Conservation (phyloP, 2,888 invertebrate species). For the Lathronympha strigana region DNA sequence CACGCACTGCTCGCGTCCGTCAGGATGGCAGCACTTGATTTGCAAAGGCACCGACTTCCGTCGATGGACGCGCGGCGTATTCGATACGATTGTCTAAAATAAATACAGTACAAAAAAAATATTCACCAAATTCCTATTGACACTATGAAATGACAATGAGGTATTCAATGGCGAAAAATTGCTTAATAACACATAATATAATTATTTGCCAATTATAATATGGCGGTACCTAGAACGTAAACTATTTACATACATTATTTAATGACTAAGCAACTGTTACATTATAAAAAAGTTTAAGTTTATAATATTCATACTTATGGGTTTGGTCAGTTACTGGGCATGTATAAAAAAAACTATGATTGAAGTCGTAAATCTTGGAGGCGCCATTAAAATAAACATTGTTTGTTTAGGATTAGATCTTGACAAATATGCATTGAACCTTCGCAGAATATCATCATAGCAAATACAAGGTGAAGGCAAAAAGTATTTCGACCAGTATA, state of each 20-base stretch:
- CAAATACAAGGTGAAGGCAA: constrained; percentile 8
- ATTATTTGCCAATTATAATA: too few relatives aligned
- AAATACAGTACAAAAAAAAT: constrained; percentile 8
- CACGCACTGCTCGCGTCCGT: constrained; percentile 50
- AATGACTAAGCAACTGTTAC: too few relatives aligned
- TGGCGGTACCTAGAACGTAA: too few relatives aligned
- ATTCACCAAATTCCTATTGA: background rate
- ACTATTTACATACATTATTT: too few relatives aligned
- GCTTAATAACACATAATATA: too few relatives aligned
- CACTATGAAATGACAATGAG: too few relatives aligned
- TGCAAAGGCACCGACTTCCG: constrained; percentile 78
- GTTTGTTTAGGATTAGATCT: constrained; percentile 61
- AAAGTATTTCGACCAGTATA: background rate
- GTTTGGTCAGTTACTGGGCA: too few relatives aligned
- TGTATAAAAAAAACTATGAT: background rate
- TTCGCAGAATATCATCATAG: constrained; percentile 60
- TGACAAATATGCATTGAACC: constrained; percentile 48
- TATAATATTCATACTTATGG: too few relatives aligned
- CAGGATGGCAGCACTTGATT: constrained; percentile 54
- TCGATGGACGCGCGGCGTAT: constrained; percentile 52
- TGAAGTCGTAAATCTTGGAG: constrained; percentile 50
- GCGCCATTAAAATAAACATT: constrained; percentile 45
- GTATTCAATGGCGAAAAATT: background rate
- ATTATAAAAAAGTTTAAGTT: too few relatives aligned
- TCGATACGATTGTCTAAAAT: constrained; percentile 44